Evolutionary conservation across 2,797 vertebrate species (phyloP).

Genomic region (Epinephelus coioides): DNA sequence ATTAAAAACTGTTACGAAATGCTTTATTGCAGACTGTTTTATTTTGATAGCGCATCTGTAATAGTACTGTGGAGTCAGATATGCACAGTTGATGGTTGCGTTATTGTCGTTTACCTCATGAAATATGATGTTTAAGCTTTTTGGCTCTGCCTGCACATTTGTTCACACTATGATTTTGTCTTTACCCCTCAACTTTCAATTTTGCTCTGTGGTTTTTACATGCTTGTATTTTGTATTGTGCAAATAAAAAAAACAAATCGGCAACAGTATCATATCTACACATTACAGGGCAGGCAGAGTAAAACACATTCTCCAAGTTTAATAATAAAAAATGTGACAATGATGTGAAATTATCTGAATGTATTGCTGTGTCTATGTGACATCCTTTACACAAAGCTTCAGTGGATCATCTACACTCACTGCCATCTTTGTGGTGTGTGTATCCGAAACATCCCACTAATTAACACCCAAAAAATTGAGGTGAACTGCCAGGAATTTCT

Average conservation of each 20-base stretch:
- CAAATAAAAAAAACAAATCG: neutral
- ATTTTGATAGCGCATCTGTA: neutral
- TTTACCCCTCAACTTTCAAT: neutral
- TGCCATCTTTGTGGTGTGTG: neutral
- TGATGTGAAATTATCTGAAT: neutral
- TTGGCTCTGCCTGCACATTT: neutral
- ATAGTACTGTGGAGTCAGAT: neutral
- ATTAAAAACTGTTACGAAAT: neutral
- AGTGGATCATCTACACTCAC: neutral
- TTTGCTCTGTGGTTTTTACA: neutral
- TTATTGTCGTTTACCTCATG: neutral
- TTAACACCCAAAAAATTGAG: conserved; percentile 10
- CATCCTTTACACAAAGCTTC: neutral
- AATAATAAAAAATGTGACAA: neutral
- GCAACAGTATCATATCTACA: neutral
- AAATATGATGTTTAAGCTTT: conserved; percentile 4
- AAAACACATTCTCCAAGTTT: neutral
- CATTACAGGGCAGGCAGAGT: neutral
- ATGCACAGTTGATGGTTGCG: neutral
- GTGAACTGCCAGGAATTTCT: neutral
- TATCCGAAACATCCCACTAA: conserved; percentile 8
- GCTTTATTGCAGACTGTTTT: neutral
- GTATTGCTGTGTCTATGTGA: neutral
- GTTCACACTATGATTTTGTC: neutral
- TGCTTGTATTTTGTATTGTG: neutral